phyloP scores from a whole-genome alignment of 2,888 invertebrate species.

The Phlogophora meticulosa region DNA sequence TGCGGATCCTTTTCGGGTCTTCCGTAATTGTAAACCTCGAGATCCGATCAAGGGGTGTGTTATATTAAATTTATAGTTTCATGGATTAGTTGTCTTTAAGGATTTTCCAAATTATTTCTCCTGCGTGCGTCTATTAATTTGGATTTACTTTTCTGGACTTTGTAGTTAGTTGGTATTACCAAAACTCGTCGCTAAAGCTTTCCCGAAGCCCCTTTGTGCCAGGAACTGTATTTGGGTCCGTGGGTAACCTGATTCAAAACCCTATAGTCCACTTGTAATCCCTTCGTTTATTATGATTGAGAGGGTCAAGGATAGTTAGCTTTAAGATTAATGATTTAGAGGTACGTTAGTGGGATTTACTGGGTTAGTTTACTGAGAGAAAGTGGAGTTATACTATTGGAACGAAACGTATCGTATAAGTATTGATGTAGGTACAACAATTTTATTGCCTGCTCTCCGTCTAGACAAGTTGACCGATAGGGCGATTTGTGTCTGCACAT shows the following conservation, averaged over 20 bases:
- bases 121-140: slow-evolving; percentile 7
- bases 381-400: slow-evolving; percentile 13
- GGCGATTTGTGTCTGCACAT: slow-evolving; percentile 25
- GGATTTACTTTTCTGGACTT: neutral
- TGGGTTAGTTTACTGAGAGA: neutral
- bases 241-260: slow-evolving; percentile 18
- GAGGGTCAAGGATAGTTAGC: slow-evolving; percentile 5
- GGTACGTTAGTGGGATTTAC: slow-evolving; percentile 4
- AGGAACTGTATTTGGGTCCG: neutral
- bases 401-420: neutral
- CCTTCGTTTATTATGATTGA: slow-evolving; percentile 32
- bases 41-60: slow-evolving; percentile 46
- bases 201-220: neutral
- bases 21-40: slow-evolving; percentile 57
- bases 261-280: slow-evolving; percentile 10
- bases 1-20: slow-evolving; percentile 64
- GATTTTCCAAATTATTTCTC: slow-evolving; percentile 22
- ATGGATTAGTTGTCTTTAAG: slow-evolving; percentile 45
- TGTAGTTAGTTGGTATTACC: neutral
- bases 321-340: slow-evolving; percentile 9
- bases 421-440: slow-evolving; percentile 7
- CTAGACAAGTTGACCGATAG: slow-evolving; percentile 40
- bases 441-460: slow-evolving; percentile 35
- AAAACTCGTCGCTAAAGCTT: slow-evolving; percentile 13
- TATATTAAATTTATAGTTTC: slow-evolving; percentile 35